Conservation (phyloP, 2,113 vertebrate species). For the Tor tambroides region DNA sequence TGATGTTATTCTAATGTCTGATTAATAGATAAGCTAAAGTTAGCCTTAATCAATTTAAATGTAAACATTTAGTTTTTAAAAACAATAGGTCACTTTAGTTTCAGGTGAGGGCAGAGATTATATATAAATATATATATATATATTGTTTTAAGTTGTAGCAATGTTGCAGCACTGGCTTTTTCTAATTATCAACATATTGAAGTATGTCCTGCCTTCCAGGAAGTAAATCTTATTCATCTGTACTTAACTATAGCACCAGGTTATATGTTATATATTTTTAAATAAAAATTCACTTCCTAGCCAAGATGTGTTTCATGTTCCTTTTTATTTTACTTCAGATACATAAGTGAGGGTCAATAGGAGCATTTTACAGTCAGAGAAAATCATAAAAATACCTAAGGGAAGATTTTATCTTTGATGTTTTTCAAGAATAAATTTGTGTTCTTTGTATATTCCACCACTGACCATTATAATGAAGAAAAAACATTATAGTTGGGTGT, state of each 20-base stretch:
- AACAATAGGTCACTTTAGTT: constrained; percentile 61
- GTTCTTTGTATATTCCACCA: background rate
- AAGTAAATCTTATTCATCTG: constrained; percentile 72
- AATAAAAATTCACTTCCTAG: constrained; percentile 67
- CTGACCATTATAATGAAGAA: background rate
- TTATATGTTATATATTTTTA: constrained; percentile 75
- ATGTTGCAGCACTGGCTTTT: constrained; percentile 74
- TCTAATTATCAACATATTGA: constrained; percentile 65
- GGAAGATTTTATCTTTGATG: background rate
- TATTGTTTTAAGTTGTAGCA: constrained; percentile 71
- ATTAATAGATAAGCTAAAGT: constrained; percentile 67
- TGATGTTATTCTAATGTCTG: constrained; percentile 72
- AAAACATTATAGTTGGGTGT: background rate
- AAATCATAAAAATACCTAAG: background rate
- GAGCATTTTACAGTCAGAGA: background rate
- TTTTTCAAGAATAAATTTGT: background rate
- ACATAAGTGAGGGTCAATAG: background rate
- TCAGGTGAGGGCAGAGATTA: constrained; percentile 51
- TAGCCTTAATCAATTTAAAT: constrained; percentile 69
- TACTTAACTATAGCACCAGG: constrained; percentile 72
- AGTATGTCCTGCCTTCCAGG: constrained; percentile 73
- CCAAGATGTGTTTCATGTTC: background rate
- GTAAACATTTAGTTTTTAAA: constrained; percentile 57
- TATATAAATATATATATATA: constrained; percentile 53
- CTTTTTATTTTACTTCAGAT: constrained; percentile 5